These are phyloP conservation scores for Trichomalopsis sarcophagae DNA, from an alignment of 1,140 invertebrate genomes.

Conservation along the genomic window DNA sequence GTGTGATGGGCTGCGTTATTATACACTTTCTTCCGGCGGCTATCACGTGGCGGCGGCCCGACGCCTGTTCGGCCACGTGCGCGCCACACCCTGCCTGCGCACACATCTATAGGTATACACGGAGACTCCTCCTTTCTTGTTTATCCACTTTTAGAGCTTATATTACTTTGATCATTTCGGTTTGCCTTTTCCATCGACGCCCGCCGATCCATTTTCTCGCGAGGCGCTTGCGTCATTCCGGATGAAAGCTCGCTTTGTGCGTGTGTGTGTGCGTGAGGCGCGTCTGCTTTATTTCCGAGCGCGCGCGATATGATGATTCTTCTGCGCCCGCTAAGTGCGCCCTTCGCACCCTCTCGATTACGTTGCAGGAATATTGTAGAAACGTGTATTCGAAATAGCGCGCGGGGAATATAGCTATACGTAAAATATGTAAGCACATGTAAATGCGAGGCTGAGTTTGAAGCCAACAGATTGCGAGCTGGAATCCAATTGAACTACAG, in stretches of 20 bases:
- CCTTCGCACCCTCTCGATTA: too few relatives aligned
- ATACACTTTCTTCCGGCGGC: constrained; percentile 31
- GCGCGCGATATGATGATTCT: too few relatives aligned
- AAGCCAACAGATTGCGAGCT: constrained; percentile 22
- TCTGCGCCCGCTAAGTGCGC: too few relatives aligned
- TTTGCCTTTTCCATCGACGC: neutral
- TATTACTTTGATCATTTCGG: constrained; percentile 20
- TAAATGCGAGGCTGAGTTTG: neutral
- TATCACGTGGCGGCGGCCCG: constrained; percentile 21
- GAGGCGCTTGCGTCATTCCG: neutral
- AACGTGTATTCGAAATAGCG: too few relatives aligned
- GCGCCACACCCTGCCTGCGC: neutral
- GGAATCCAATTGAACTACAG: constrained; percentile 38
- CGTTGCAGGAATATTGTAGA: too few relatives aligned
- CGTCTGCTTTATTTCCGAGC: neutral
- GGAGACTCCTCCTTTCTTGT: neutral
- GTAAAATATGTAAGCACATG: constrained; percentile 16
- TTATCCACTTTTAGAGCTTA: constrained; percentile 17
- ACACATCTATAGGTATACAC: neutral
- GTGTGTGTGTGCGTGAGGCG: too few relatives aligned
- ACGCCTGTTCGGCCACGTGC: neutral
- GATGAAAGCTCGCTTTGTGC: neutral
- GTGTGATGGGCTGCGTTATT: neutral
- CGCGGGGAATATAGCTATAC: neutral
- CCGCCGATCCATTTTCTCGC: neutral